Evolutionary conservation across 2,113 vertebrate species (phyloP), one percentile per base, ranked within the genome.

Genomic region (Notothenia coriiceps): DNA sequence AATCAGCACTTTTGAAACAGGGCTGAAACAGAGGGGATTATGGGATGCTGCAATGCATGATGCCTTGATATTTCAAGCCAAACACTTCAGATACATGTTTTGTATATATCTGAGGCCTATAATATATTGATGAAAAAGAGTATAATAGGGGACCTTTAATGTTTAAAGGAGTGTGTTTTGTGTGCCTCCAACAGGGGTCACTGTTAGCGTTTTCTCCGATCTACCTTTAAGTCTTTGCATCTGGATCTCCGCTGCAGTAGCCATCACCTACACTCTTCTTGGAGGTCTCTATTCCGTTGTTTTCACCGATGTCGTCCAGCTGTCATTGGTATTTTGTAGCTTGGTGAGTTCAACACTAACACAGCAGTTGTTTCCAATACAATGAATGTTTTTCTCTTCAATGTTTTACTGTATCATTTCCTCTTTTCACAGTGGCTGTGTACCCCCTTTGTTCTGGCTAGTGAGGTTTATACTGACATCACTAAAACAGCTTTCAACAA

Each of bases 171-270:
- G 35, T 40, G 5, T 40, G 5, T 40, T 40, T 40, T 40, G 5
- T 40, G 5, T 40, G 5, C 35, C 35, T 40, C 35, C 35, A 40
- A 2, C 49, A 69, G 67, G 52, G 10, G 52, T 40, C 0, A 56
- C 67, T 14, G 25, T 70, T 35, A 70, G 35, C 2, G 20, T 70
- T 0, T 5, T 70, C 1, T 11, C 44, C 1, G 52, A 56, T 18
- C 35, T 70, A 9, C 14, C 67, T 40, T 70, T 70, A 1, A 46
- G 40, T 29, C n/a, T 46, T 46, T 70, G 67, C 5, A 20, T 56
- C 13, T 70, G 67, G 52, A 70, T 70, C 52, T 70, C 67, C 25
- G 52, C 67, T 18, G 67, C 13, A 10, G 67, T 70, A 20, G 67
- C 67, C 0, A 70, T 70, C 52, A 29, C 25, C 67, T 70, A 56